Base-by-base conservation (phyloP, 2,888 invertebrate genomes). In the Mimachlamys varia region DNA sequence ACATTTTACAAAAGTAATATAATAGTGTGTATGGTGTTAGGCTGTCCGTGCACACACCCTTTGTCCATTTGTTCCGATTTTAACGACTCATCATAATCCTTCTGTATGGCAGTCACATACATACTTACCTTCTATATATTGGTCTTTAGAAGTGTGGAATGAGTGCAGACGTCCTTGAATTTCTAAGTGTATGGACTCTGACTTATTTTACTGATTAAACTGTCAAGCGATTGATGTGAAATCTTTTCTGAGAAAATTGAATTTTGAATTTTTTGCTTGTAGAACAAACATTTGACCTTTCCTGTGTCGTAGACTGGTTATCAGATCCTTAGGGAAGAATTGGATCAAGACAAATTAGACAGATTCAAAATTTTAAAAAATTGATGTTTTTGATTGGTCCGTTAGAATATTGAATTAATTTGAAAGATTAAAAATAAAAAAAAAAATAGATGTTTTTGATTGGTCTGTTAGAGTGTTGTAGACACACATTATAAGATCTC, bases 321-420 rank as follows among this genome's bases (percentile, higher is more conserved):
- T 3, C 3, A 5, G 62, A 62, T 22, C 22, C 62, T 22, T 22
- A 7, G 3, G 62, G 62, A 7, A 17, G 10, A n/a, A 7, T n/a
- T n/a, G 62, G n/a, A 62, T 17, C 13, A 53, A 22, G 22, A 62
- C 62, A n/a, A 62, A 62, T 62, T 62, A 62, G 44, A n/a, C 17
- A 62, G 62, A 62, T 62, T 62, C 62, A 62, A n/a, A n/a, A 62
- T 22, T 44, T 44, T n/a, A n/a, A n/a, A n/a, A n/a, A n/a, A n/a
- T n/a, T n/a, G n/a, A 44, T 44, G 44, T 44, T 5, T 3, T 3
- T 44, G 44, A 44, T 44, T 44, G 44, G 7, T 44, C 3, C 7
- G 44, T 44, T 7, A 44, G 7, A 44, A 44, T 44, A 7, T 44
- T 44, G 44, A n/a, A n/a, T n/a, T n/a, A n/a, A n/a, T n/a, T n/a